Percentiles rank a stretch among this genome's conserved stretches.
Conservation (phyloP, 2,888 invertebrate genomes). For the Marronus borbonicus region DNA sequence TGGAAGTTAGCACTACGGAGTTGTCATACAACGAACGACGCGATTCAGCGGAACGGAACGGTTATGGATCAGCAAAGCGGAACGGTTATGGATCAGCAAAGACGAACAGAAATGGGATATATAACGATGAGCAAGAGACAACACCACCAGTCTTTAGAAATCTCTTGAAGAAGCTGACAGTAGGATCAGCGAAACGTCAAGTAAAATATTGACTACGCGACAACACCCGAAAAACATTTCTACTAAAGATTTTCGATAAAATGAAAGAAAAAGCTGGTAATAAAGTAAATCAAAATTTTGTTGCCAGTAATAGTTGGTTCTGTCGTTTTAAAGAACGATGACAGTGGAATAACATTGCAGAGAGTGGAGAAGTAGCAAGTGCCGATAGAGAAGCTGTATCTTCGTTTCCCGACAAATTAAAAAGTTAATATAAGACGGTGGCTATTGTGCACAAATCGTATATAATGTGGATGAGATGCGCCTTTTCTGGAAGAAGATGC, state of each 20-base stretch:
- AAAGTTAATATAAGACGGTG: neutral
- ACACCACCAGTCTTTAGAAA: too few relatives aligned
- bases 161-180: too few relatives aligned
- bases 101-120: too few relatives aligned
- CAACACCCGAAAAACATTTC: too few relatives aligned
- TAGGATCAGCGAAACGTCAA: too few relatives aligned
- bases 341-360: neutral
- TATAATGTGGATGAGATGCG: neutral
- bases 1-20: too few relatives aligned
- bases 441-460: neutral
- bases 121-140: too few relatives aligned
- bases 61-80: too few relatives aligned
- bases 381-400: conserved; percentile 11
- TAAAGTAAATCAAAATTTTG: conserved; percentile 1
- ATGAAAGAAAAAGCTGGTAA: neutral
- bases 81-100: too few relatives aligned
- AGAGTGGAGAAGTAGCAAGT: conserved; percentile 10
- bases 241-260: neutral
- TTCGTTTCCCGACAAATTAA: neutral
- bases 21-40: too few relatives aligned
- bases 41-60: too few relatives aligned
- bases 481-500: conserved; percentile 13
- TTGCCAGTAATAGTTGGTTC: conserved; percentile 11
- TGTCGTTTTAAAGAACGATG: conserved; percentile 10
- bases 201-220: too few relatives aligned